Percentiles rank a stretch among this genome's conserved stretches.
Evolutionary conservation across 1,140 invertebrate genomes (phyloP).

Genomic region (Dendroctonus ponderosae): DNA sequence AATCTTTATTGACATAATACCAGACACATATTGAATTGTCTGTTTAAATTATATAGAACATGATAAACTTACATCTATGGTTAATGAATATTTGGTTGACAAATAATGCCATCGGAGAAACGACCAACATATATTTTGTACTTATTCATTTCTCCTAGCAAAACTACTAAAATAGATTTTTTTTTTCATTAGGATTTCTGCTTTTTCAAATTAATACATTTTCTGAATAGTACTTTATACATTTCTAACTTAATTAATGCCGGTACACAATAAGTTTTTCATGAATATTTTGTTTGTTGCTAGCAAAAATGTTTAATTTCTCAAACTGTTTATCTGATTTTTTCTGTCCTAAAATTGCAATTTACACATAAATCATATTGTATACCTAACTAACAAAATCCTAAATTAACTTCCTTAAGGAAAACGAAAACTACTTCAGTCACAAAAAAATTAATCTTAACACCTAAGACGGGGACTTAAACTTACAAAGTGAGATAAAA

Average conservation of each 20-base stretch:
- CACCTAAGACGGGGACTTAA: neutral
- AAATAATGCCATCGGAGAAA: neutral
- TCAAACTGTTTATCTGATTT: neutral
- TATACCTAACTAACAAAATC: neutral
- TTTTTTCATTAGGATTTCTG: neutral
- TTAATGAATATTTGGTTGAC: slow-evolving; percentile 10
- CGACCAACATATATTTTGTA: slow-evolving; percentile 3
- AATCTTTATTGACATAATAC: neutral
- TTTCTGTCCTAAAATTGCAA: too few relatives aligned
- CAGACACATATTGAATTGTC: neutral
- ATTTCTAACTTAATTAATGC: neutral
- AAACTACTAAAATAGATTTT: neutral
- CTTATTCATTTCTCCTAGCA: slow-evolving; percentile 2
- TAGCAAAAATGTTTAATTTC: neutral
- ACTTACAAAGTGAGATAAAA: neutral
- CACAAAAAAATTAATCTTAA: neutral
- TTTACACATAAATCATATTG: neutral
- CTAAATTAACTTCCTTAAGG: neutral
- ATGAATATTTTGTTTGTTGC: neutral
- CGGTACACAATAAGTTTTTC: neutral
- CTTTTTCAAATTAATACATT: neutral
- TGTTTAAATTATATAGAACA: neutral
- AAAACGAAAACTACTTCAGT: neutral
- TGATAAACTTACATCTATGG: slow-evolving; percentile 1
- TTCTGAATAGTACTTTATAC: slow-evolving; percentile 3